These are phyloP conservation scores for Dasyprocta punctata DNA, from an alignment of 2,113 vertebrate genomes.

Conservation along the genomic window DNA sequence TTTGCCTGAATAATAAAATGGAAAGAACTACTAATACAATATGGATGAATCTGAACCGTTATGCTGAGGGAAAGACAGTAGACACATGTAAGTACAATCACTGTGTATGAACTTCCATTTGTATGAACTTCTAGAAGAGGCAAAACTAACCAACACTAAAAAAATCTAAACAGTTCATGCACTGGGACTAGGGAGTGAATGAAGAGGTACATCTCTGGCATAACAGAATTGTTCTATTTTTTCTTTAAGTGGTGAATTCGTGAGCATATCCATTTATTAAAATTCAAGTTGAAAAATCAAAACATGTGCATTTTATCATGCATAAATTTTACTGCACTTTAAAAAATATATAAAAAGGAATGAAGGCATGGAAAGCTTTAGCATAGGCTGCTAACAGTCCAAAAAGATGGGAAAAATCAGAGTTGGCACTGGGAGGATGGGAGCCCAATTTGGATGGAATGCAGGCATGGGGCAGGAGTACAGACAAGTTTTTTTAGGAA, in stretches of 20 bases:
- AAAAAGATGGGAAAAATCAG: background rate
- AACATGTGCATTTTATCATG: slow-evolving; percentile 2
- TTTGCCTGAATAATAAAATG: slow-evolving; percentile 23
- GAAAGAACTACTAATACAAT: background rate
- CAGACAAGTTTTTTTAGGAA: background rate
- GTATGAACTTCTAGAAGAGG: slow-evolving; percentile 32
- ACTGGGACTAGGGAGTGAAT: background rate
- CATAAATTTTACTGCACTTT: background rate
- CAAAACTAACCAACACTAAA: background rate
- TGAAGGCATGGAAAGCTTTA: background rate
- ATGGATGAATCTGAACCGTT: background rate
- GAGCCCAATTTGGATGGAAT: slow-evolving; percentile 37
- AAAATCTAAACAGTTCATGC: background rate
- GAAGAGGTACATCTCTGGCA: background rate
- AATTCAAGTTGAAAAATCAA: slow-evolving; percentile 6
- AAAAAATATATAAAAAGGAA: background rate
- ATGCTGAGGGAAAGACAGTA: background rate
- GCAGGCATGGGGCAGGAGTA: background rate
- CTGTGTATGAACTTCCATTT: background rate
- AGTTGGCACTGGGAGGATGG: background rate
- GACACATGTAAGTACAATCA: background rate
- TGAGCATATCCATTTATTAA: slow-evolving; percentile 16
- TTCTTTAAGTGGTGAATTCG: background rate
- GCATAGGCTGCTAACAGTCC: background rate
- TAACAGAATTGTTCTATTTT: background rate